Evolutionary conservation across 92 coral and sea anemone species (phyloP).

Genomic region (Plumapathes pennacea): DNA sequence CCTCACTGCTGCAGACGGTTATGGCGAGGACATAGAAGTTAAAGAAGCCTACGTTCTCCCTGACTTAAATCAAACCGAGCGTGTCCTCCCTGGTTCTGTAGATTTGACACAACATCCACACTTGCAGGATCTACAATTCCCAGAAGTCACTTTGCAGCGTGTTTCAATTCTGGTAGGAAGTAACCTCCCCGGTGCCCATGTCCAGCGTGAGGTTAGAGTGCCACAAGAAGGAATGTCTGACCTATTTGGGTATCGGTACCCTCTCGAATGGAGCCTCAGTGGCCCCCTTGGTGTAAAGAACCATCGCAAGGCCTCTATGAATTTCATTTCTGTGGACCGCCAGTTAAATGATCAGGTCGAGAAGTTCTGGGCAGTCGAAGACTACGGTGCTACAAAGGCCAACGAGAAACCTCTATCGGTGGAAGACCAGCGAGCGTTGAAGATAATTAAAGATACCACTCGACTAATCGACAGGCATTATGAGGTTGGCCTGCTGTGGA

Average conservation of each 20-base stretch:
- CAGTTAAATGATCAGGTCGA: conserved; percentile 7
- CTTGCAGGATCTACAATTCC: conserved; percentile 47
- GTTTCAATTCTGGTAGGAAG: conserved; percentile 53
- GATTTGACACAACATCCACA: conserved; percentile 45
- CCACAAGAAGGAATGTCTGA: conserved; percentile 33
- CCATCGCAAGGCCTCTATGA: conserved; percentile 17
- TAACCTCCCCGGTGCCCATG: conserved; percentile 45
- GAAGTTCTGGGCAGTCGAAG: conserved; percentile 35
- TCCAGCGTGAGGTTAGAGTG: conserved; percentile 47
- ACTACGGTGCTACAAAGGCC: conserved; percentile 15
- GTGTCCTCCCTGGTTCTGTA: conserved; percentile 34
- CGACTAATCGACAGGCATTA: conserved; percentile 20
- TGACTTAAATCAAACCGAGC: conserved; percentile 32
- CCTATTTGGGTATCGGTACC: conserved; percentile 39
- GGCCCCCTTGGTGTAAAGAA: conserved; percentile 9
- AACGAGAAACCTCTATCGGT: conserved; percentile 16
- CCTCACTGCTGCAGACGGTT: conserved; percentile 23
- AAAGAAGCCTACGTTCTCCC: conserved; percentile 57
- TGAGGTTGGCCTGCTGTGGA: conserved; percentile 49
- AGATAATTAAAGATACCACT: conserved; percentile 32
- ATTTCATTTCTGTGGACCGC: conserved; percentile 22
- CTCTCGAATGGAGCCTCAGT: conserved; percentile 50
- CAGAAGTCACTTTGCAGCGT: conserved; percentile 44
- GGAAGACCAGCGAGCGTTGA: conserved; percentile 20
- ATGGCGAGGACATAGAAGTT: conserved; percentile 28